Base-by-base conservation (phyloP, 92 coral and sea anemone genomes). In the Porites rus region DNA sequence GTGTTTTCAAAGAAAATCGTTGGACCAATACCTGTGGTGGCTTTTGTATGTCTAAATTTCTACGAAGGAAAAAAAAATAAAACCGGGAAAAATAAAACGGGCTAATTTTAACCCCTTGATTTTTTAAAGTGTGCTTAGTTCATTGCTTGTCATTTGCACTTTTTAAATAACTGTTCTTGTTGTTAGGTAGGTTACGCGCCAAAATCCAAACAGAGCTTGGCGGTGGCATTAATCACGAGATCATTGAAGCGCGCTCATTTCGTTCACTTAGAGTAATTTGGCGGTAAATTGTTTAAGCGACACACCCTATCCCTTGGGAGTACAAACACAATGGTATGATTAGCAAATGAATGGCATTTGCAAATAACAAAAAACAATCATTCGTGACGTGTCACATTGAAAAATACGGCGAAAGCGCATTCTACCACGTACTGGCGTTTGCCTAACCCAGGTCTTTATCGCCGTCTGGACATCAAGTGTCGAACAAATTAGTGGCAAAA, bases 291-390 rank as follows among this genome's bases (percentile, higher is more conserved):
- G 95, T 90, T 85, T 84, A 74, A 77, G 82, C 74, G 98, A 79
- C 94, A 75, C 96, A 86, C 98, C 98, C 92, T 79, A 92, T 94
- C 98, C 98, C 98, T 50, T 75, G 98, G 98, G 98, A 94, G 46
- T 56, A 56, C 2, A 71, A 77, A 90, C 24, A 94, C 98, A 94
- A 94, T 77, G 53, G 75, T 71, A 58, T 90, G 94, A 92, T 94
- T 92, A 88, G 88, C 96, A 94, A 84, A 62, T 88, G 87, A 86
- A 91, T 85, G 79, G 80, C 54, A 78, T 93, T 84, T 78, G 87
- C 83, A 80, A 77, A 87, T 87, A 87, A 88, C 88, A 92, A 89
- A 91, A 84, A 88, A 91, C 78, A 94, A 65, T 72, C 81, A 58
- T 58, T 69, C 64, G 76, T 89, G 83, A 72, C 92, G 86, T 88